Evolutionary conservation across 1,140 invertebrate genomes (phyloP).

Genomic region (Tetramorium parvispinum): DNA sequence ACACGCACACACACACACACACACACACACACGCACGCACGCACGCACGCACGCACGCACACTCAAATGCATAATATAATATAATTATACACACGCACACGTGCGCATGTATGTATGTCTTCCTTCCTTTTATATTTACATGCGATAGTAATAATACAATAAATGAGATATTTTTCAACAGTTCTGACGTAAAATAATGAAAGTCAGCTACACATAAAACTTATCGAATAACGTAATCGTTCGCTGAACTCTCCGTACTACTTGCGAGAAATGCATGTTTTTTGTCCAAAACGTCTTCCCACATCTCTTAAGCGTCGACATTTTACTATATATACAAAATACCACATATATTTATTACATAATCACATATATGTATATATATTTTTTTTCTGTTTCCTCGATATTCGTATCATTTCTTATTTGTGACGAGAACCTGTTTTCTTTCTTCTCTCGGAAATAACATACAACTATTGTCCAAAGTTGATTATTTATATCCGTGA

Average conservation of each 20-base stretch:
- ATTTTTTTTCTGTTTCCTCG: background rate
- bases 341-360: slow-evolving; percentile 53
- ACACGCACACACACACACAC: background rate
- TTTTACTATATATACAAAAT: slow-evolving; percentile 54
- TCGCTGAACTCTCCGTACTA: background rate
- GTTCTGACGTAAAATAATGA: slow-evolving; percentile 43
- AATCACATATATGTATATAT: slow-evolving; percentile 26
- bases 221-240: slow-evolving; percentile 41
- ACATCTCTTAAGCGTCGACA: slow-evolving; percentile 10
- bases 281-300: background rate
- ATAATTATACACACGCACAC: no score
- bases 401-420: slow-evolving; percentile 23
- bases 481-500: slow-evolving; percentile 40
- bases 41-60: background rate
- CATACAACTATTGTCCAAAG: slow-evolving; percentile 53
- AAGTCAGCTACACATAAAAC: slow-evolving; percentile 34
- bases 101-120: background rate
- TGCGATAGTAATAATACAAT: slow-evolving; percentile 54
- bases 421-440: slow-evolving; percentile 4
- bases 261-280: slow-evolving; percentile 35
- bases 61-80: no score
- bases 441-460: background rate
- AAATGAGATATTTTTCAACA: slow-evolving; percentile 62
- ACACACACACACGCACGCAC: slow-evolving; percentile 31
- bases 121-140: slow-evolving; percentile 43